Evolutionary conservation across 2,113 vertebrate genomes (phyloP).

Genomic region (Brachypteracias leptosomus): DNA sequence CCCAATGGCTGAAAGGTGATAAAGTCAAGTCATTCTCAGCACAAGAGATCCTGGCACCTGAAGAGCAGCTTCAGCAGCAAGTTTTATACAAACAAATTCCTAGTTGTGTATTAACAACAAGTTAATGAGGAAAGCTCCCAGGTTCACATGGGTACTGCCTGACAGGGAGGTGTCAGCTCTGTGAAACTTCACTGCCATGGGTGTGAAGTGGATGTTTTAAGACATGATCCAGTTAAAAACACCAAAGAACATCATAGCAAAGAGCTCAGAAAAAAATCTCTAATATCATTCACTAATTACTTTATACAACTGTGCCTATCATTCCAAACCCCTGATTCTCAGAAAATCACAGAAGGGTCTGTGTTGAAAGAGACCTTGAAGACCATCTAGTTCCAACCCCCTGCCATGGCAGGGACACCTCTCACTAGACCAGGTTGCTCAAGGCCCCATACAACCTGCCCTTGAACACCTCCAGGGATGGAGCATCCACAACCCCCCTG

Average conservation of each 20-base stretch:
- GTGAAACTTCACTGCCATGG: neutral
- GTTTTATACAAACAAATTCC: neutral
- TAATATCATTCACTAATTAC: neutral
- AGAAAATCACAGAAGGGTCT: neutral
- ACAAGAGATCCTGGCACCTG: neutral
- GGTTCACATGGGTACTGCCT: accelerated
- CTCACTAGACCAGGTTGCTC: too few species aligned
- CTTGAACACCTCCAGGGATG: too few species aligned
- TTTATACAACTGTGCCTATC: neutral
- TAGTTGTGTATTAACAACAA: neutral
- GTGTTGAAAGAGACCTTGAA: too few species aligned
- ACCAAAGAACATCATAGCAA: neutral
- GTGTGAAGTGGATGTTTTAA: neutral
- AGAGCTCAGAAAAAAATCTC: neutral
- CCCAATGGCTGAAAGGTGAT: neutral
- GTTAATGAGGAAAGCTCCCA: neutral
- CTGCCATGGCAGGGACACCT: too few species aligned
- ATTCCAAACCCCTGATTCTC: neutral
- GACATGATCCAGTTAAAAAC: neutral
- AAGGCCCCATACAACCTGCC: too few species aligned
- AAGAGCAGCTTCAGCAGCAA: neutral
- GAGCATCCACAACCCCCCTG: too few species aligned
- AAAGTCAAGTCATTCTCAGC: neutral
- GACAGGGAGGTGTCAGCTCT: neutral
- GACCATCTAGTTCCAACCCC: too few species aligned